phyloP scores from a whole-genome alignment of 2,888 invertebrate genomes.

The Choristoneura rosaceana region DNA sequence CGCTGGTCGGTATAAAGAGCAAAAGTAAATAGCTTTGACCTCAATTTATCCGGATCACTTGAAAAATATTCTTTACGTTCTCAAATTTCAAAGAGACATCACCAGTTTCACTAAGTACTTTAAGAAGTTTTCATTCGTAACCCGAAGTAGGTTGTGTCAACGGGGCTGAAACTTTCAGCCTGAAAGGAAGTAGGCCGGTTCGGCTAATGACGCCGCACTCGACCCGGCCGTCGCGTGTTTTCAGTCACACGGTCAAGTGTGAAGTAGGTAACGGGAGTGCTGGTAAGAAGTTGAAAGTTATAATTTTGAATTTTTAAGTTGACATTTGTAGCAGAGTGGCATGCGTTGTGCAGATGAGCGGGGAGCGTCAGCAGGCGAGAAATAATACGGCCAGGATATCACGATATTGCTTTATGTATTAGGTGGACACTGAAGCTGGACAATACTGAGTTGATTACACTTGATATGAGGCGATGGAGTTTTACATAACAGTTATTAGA shows the following conservation, averaged over 20 bases:
- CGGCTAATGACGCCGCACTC: conserved; percentile 3
- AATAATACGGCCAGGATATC: too few relatives aligned
- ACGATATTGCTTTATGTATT: too few relatives aligned
- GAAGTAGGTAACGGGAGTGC: conserved; percentile 5
- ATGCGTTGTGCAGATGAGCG: too few relatives aligned
- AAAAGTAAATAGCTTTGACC: too few relatives aligned
- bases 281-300: background rate
- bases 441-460: too few relatives aligned
- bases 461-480: too few relatives aligned
- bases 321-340: too few relatives aligned
- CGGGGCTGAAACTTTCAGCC: background rate
- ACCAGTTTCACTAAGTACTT: background rate
- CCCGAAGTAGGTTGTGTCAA: conserved; percentile 10
- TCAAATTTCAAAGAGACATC: background rate
- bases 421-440: too few relatives aligned
- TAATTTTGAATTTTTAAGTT: background rate
- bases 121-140: conserved; percentile 2
- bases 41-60: background rate
- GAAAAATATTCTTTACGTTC: background rate
- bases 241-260: conserved; percentile 8
- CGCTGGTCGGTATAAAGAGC: too few relatives aligned
- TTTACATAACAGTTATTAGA: too few relatives aligned
- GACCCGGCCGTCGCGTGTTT: conserved; percentile 5
- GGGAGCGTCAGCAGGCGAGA: too few relatives aligned
- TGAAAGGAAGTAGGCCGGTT: conserved; percentile 2